phyloP scores from a whole-genome alignment of 2,888 invertebrate species.

The Danaus chrysippus region DNA sequence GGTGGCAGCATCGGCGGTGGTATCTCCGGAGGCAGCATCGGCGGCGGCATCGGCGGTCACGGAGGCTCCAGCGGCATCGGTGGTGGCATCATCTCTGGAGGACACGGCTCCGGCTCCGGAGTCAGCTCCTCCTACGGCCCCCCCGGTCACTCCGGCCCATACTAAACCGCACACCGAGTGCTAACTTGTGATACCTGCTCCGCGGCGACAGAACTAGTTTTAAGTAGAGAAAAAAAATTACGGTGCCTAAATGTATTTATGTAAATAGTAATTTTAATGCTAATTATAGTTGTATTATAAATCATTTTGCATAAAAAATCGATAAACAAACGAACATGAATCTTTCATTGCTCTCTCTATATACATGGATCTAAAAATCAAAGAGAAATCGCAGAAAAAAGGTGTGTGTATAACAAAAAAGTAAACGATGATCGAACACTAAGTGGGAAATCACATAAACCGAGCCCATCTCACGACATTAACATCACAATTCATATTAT shows the following conservation, averaged over 20 bases:
- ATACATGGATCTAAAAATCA: not conserved
- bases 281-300: slow-evolving; percentile 76
- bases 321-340: slow-evolving; percentile 49
- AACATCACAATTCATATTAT: slow-evolving; percentile 48
- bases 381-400: slow-evolving; percentile 13
- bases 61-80: slow-evolving; percentile 44
- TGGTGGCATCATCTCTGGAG: slow-evolving; percentile 50
- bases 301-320: slow-evolving; percentile 73
- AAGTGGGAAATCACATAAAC: slow-evolving; percentile 26
- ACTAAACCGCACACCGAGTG: slow-evolving; percentile 67
- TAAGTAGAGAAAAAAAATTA: slow-evolving; percentile 78
- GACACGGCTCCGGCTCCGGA: slow-evolving; percentile 48
- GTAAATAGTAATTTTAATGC: slow-evolving; percentile 79
- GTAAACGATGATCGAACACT: slow-evolving; percentile 26
- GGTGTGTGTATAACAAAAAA: slow-evolving; percentile 15
- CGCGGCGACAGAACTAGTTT: slow-evolving; percentile 71
- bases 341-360: slow-evolving; percentile 29
- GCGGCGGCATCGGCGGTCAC: slow-evolving; percentile 43
- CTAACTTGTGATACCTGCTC: slow-evolving; percentile 74
- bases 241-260: slow-evolving; percentile 80
- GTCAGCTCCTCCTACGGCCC: slow-evolving; percentile 82
- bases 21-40: slow-evolving; percentile 38
- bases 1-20: slow-evolving; percentile 38
- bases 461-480: slow-evolving; percentile 42
- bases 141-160: slow-evolving; percentile 84